Conservation (phyloP, 2,797 vertebrate genomes). For the Gadopsis bispinosus region DNA sequence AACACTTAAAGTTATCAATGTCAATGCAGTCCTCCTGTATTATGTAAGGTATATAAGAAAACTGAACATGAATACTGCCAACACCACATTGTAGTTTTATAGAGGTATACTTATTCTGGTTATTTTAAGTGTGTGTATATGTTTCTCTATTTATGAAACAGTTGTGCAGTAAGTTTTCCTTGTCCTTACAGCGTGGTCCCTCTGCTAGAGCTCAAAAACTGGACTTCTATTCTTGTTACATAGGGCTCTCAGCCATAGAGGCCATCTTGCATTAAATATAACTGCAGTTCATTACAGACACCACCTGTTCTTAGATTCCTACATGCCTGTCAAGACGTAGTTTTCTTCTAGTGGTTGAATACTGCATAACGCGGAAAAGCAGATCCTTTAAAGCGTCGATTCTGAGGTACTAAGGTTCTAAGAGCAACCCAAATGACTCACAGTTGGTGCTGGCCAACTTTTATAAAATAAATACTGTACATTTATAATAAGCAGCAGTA, state of each 20-base stretch:
- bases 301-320: conserved; percentile 54
- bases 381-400: background rate
- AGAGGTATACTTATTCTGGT: conserved; percentile 18
- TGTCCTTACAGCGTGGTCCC: conserved; percentile 4
- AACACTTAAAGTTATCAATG: background rate
- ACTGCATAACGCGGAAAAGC: conserved; percentile 38
- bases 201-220: conserved; percentile 16
- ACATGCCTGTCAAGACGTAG: background rate
- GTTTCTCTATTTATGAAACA: conserved; percentile 16
- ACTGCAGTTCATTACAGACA: conserved; percentile 29
- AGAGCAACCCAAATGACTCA: conserved; percentile 5
- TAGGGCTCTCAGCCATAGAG: conserved; percentile 41
- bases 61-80: background rate
- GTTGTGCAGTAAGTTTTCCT: conserved; percentile 15
- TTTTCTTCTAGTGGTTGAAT: conserved; percentile 30
- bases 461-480: conserved; percentile 69
- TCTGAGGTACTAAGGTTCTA: conserved; percentile 12
- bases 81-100: conserved; percentile 30
- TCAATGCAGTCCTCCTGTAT: background rate
- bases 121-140: background rate
- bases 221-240: conserved; percentile 49
- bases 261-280: conserved; percentile 57
- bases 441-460: conserved; percentile 19
- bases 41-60: background rate
- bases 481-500: conserved; percentile 35